These are phyloP conservation scores for Phthorimaea operculella DNA, from an alignment of 1,140 invertebrate genomes.

Conservation along the genomic window DNA sequence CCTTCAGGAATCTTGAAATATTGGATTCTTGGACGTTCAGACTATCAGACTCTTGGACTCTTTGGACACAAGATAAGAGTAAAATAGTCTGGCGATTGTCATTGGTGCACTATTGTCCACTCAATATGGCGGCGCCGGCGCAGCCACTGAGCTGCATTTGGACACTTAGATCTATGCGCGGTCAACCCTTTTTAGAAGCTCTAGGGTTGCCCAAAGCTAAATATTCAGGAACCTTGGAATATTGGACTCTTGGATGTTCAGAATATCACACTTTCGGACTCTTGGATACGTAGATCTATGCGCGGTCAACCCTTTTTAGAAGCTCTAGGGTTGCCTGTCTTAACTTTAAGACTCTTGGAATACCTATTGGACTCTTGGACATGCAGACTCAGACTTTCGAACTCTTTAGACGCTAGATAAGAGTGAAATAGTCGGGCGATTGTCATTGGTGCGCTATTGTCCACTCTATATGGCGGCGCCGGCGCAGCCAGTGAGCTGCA, in stretches of 20 bases:
- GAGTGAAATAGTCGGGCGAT: conserved; percentile 36
- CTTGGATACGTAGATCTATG: conserved; percentile 61
- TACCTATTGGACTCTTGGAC: too few relatives aligned
- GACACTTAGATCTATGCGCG: conserved; percentile 59
- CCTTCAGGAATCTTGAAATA: too few relatives aligned
- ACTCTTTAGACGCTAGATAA: too few relatives aligned
- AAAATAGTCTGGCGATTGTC: conserved; percentile 46
- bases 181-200: conserved; percentile 31
- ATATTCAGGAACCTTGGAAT: too few relatives aligned
- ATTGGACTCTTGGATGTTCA: too few relatives aligned
- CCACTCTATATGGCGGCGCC: conserved; percentile 56
- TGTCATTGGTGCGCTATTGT: conserved; percentile 63
- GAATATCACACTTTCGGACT: too few relatives aligned
- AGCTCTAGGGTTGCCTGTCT: too few relatives aligned
- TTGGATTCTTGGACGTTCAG: too few relatives aligned
- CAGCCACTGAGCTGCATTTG: conserved; percentile 38
- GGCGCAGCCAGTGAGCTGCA: conserved; percentile 32
- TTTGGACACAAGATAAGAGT: not conserved
- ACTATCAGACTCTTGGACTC: too few relatives aligned
- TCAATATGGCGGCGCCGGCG: conserved; percentile 54
- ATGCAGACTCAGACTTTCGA: too few relatives aligned
- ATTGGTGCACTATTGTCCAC: conserved; percentile 61
- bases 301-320: conserved; percentile 38
- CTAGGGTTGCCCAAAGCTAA: not conserved
- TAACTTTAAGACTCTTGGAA: too few relatives aligned